Percentiles rank a stretch among this genome's conserved stretches.
These are phyloP conservation scores for Chaetogeoica ovagalla DNA, from an alignment of 2,888 invertebrate genomes.

Conservation along the genomic window DNA sequence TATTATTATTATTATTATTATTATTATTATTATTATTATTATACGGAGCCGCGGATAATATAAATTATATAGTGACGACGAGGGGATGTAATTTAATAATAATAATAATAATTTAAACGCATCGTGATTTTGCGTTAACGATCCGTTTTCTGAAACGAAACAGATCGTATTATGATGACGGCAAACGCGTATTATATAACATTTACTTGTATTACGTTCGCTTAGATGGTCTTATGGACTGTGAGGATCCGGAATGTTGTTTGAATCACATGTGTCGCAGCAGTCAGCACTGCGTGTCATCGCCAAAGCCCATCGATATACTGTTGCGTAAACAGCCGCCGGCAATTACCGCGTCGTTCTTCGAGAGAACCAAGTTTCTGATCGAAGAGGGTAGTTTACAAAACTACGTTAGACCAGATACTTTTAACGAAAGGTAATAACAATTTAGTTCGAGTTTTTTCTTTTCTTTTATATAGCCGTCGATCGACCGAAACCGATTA, in stretches of 20 bases:
- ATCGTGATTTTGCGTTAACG: no score
- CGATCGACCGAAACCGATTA: not conserved
- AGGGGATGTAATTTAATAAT: no score
- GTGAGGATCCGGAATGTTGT: conserved; percentile 98
- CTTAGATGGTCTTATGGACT: conserved; percentile 93
- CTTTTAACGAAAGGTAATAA: conserved; percentile 95
- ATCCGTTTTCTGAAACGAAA: no score
- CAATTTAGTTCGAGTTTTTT: no score
- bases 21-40: no score
- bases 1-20: no score
- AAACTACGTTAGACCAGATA: conserved; percentile 92
- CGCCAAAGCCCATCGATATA: conserved; percentile 94
- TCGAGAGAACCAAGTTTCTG: conserved; percentile 96
- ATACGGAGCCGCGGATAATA: no score
- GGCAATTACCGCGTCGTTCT: conserved; percentile 95
- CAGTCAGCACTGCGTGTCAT: conserved; percentile 88
- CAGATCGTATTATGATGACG: no score
- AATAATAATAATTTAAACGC: no score
- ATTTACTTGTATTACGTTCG: not conserved
- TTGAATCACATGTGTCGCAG: conserved; percentile 77
- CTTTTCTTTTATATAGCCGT: not conserved
- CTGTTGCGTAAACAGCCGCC: conserved; percentile 93
- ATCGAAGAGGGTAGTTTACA: conserved; percentile 98
- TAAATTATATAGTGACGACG: no score
- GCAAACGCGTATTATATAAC: no score